Conservation (phyloP, 2,113 vertebrate species). For the Platycercus adscitus region DNA sequence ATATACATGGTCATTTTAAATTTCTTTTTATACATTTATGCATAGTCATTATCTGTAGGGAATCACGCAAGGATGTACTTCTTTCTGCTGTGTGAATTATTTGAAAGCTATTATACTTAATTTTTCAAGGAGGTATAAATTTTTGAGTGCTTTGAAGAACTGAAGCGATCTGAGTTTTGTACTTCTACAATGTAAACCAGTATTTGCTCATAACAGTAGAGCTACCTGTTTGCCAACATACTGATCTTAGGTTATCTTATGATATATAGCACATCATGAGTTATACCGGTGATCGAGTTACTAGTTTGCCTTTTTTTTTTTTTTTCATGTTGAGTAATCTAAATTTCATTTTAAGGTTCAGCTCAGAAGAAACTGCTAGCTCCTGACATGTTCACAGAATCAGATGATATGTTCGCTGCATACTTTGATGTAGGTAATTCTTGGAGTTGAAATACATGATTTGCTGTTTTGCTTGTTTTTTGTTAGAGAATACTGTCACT, state of each 20-base stretch:
- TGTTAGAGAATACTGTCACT: neutral
- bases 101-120: neutral
- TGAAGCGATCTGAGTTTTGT: neutral
- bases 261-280: neutral
- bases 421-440: slow-evolving; percentile 92
- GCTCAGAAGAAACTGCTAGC: slow-evolving; percentile 93
- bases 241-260: neutral
- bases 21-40: neutral
- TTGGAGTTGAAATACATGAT: neutral
- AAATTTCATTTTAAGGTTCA: slow-evolving; percentile 81
- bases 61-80: neutral
- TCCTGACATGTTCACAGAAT: slow-evolving; percentile 99
- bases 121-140: neutral
- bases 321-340: slow-evolving; percentile 31
- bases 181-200: neutral
- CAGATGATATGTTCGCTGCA: slow-evolving; percentile 97
- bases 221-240: neutral
- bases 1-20: neutral
- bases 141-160: neutral
- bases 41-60: neutral
- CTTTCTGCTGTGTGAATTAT: neutral
- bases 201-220: neutral
- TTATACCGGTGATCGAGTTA: neutral
- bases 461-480: neutral
- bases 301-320: neutral